Evolutionary conservation across 2,797 vertebrate genomes (phyloP), one percentile per base, ranked within the genome.

Genomic region (Prunella strophiata): DNA sequence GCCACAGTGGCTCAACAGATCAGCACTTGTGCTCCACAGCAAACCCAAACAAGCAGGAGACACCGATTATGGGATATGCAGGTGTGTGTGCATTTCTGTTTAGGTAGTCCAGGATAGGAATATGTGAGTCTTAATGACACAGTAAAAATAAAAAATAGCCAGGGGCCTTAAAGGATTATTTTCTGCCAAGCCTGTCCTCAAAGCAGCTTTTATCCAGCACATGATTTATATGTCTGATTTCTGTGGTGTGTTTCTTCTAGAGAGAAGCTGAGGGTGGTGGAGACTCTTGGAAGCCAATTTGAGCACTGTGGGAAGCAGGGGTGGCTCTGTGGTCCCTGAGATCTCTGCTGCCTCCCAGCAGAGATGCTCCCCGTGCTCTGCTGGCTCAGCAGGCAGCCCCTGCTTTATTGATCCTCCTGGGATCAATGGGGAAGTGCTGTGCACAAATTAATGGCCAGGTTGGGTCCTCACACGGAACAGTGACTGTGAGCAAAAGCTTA

Each of bases 151-250:
- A 71, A 84, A 84, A 77, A 38, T 34, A 86, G 16, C 77, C 20
- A 11, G 14, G 4, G 10, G n/a, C 71, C 22, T 81, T 72, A 25
- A 76, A 78, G 22, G 10, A n/a, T 72, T 26, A 14, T 88, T 82
- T 88, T 79, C 34, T 85, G 51, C 66, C 36, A 67, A 62, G 61
- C 55, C 32, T 72, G 19, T 86, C 34, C 47, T 77, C 85, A 89
- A 88, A 74, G 38, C 45, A 77, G 42, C 19, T 83, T 80, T 55
- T 85, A 38, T 89, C 50, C 55, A n/a, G 19, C 29, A 1, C 9
- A 1, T 83, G 59, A 63, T 73, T 91, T 67, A 42, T 32, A 2
- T 6, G 54, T 26, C 30, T 34, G 38, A 32, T 62, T 85, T 71
- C 34, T 51, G 36, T 3, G 6, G n/a, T 0, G 1, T 11, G 3